Conservation (phyloP, 92 coral and sea anemone species). For the Porites divaricata region DNA sequence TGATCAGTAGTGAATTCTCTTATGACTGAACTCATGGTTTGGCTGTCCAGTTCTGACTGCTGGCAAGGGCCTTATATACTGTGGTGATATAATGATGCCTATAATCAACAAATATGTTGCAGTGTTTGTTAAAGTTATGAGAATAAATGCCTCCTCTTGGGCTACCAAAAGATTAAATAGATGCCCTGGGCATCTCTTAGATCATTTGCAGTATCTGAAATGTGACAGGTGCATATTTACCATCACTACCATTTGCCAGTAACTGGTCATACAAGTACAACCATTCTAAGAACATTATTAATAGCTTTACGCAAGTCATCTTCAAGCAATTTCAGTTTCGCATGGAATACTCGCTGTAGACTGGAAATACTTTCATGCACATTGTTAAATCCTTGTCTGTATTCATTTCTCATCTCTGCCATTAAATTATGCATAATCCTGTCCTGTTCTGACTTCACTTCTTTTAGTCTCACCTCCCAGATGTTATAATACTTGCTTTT, state of each 20-base stretch:
- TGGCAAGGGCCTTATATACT: too few relatives aligned
- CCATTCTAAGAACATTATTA: slow-evolving; percentile 90
- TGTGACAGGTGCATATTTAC: too few relatives aligned
- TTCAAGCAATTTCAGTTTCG: slow-evolving; percentile 89
- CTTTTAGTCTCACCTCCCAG: slow-evolving; percentile 80
- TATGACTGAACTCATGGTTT: too few relatives aligned
- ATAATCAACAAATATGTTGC: too few relatives aligned
- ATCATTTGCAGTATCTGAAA: too few relatives aligned
- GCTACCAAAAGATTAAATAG: too few relatives aligned
- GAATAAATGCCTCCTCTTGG: too few relatives aligned
- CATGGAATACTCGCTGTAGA: slow-evolving; percentile 87
- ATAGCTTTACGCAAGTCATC: slow-evolving; percentile 92
- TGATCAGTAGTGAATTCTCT: too few relatives aligned
- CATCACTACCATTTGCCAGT: not conserved
- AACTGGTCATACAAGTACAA: slow-evolving; percentile 63
- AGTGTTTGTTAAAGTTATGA: too few relatives aligned
- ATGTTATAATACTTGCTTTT: slow-evolving; percentile 78
- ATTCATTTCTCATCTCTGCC: slow-evolving; percentile 68
- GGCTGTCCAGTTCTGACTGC: too few relatives aligned
- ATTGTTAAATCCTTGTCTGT: slow-evolving; percentile 86
- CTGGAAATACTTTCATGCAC: slow-evolving; percentile 95
- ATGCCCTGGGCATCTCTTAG: too few relatives aligned
- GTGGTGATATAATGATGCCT: too few relatives aligned
- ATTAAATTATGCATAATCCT: slow-evolving; percentile 61
- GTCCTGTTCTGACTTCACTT: slow-evolving; percentile 75